Conservation (phyloP, 2,888 invertebrate genomes). For the Pterobdella sp. region DNA sequence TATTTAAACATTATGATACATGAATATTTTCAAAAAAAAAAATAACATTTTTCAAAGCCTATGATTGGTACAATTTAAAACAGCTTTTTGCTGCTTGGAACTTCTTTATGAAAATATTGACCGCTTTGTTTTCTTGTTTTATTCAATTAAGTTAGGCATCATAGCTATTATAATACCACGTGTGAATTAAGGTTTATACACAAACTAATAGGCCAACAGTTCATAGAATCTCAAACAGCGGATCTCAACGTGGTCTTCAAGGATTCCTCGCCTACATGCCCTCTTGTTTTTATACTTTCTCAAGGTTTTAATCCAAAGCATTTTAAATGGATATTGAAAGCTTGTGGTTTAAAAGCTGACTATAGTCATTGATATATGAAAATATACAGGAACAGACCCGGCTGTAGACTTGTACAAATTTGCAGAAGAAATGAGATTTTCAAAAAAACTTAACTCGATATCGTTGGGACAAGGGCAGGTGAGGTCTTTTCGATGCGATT, state of each 20-base stretch:
- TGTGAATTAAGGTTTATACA: no score
- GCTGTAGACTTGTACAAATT: slow-evolving; percentile 53
- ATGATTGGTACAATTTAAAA: no score
- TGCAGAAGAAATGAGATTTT: slow-evolving; percentile 54
- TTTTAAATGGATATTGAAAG: neutral
- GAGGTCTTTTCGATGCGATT: slow-evolving; percentile 1
- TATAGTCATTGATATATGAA: neutral
- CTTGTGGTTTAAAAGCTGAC: no score
- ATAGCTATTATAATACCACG: no score
- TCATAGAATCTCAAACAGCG: slow-evolving; percentile 53
- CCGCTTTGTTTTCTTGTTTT: no score
- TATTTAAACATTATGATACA: no score
- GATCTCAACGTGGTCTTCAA: slow-evolving; percentile 51
- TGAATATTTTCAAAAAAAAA: no score
- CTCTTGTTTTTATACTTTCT: slow-evolving; percentile 53
- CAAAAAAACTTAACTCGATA: slow-evolving; percentile 64
- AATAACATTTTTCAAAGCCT: no score
- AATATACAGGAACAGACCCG: slow-evolving; percentile 50
- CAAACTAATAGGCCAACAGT: slow-evolving; percentile 48
- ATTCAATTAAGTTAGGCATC: no score
- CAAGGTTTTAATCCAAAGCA: neutral
- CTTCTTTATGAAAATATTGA: no score
- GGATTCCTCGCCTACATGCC: slow-evolving; percentile 52
- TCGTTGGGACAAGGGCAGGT: slow-evolving; percentile 79
- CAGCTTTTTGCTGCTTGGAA: no score